These are phyloP conservation scores for Atherix ibis DNA, from an alignment of 2,888 invertebrate species.

Conservation along the genomic window DNA sequence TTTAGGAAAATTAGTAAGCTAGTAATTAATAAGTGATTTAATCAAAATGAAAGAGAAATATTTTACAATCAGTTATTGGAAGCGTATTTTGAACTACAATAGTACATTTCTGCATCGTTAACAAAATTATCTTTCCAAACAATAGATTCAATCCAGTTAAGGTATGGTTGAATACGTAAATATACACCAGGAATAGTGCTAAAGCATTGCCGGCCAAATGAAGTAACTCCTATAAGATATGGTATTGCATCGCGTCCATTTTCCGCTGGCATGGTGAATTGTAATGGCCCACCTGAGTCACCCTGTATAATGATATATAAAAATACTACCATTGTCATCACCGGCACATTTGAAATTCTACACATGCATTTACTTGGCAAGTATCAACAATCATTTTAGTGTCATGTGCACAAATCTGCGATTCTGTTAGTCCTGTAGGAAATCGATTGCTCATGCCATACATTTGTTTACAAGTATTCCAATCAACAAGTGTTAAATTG, in stretches of 20 bases:
- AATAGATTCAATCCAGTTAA: constrained; percentile 13
- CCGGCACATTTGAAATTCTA: too few species aligned
- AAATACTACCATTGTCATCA: too few species aligned
- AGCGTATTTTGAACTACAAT: too few species aligned
- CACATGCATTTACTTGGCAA: too few species aligned
- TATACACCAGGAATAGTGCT: constrained; percentile 11
- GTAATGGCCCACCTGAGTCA: constrained; percentile 15
- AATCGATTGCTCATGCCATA: background rate
- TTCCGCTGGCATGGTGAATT: constrained; percentile 8
- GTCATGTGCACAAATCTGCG: constrained; percentile 27
- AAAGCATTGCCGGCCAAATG: constrained; percentile 12
- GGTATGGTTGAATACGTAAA: constrained; percentile 9
- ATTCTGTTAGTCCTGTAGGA: constrained; percentile 19
- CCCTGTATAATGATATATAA: too few species aligned
- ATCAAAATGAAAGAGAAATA: too few species aligned
- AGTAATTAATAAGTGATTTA: too few species aligned
- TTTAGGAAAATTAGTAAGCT: too few species aligned
- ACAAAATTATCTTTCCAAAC: too few species aligned
- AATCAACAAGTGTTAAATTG: constrained; percentile 23
- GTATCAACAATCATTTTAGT: constrained; percentile 22
- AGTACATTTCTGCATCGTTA: too few species aligned
- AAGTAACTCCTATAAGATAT: constrained; percentile 14
- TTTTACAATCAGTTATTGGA: too few species aligned
- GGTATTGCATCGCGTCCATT: constrained; percentile 4
- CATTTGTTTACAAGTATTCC: constrained; percentile 19